phyloP scores from a whole-genome alignment of 2,797 vertebrate genomes.

The Premnoplex brunnescens region DNA sequence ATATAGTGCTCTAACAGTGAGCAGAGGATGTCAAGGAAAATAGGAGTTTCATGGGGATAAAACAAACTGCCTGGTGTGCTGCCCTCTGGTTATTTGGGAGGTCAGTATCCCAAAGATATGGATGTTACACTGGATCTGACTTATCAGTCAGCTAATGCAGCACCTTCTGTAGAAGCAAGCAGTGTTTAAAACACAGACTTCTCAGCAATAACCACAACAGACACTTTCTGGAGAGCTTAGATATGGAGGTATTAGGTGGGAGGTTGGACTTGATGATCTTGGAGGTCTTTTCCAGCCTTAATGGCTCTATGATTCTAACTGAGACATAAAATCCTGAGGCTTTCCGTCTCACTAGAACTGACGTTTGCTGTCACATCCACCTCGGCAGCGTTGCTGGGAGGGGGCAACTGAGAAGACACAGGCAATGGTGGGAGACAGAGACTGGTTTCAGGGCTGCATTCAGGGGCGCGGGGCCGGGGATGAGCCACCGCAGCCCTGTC shows the following conservation, averaged over 20 bases:
- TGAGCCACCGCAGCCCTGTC: not conserved
- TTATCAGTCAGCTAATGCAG: not conserved
- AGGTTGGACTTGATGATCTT: not conserved
- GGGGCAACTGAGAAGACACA: fast-evolving
- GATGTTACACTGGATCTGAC: not conserved
- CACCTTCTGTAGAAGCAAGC: not conserved
- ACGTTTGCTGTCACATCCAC: not conserved
- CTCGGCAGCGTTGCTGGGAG: not conserved
- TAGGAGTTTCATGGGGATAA: fast-evolving
- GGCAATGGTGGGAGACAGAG: fast-evolving
- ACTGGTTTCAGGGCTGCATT: fast-evolving
- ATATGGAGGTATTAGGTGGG: not conserved
- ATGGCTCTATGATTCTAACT: not conserved
- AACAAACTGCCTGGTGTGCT: not conserved
- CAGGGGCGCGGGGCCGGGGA: fast-evolving
- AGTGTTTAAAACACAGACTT: not conserved
- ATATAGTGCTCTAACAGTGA: fast-evolving
- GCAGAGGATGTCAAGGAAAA: not conserved
- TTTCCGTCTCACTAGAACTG: not conserved
- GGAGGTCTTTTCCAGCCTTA: not conserved
- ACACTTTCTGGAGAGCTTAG: not conserved
- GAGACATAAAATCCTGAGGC: not conserved
- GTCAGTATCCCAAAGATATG: not conserved
- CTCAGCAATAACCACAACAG: not conserved
- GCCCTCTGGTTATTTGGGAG: not conserved